phyloP scores from a whole-genome alignment of 1,140 invertebrate genomes.

The Musca vetustissima region DNA sequence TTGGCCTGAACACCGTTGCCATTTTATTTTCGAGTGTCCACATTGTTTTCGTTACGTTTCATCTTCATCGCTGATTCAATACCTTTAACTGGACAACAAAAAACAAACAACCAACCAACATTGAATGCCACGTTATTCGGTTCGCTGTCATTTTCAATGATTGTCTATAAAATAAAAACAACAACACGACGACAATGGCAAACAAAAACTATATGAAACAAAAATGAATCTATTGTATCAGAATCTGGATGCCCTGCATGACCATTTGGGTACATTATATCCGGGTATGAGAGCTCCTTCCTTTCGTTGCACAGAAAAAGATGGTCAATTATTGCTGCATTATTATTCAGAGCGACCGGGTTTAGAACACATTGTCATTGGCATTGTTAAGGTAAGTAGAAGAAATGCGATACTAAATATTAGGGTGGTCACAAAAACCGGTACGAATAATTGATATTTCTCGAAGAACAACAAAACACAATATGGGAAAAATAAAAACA shows the following conservation, averaged over 20 bases:
- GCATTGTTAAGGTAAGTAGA: slow-evolving; percentile 81
- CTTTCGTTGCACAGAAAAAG: slow-evolving; percentile 88
- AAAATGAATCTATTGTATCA: slow-evolving; percentile 50
- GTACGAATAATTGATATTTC: no score
- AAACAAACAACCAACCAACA: no score
- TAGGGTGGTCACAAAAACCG: neutral
- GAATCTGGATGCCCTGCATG: slow-evolving; percentile 92
- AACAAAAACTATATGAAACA: neutral
- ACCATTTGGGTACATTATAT: slow-evolving; percentile 88
- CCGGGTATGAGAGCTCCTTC: slow-evolving; percentile 92
- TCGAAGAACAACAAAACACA: no score
- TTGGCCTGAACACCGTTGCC: neutral
- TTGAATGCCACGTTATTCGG: no score
- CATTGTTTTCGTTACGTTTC: neutral
- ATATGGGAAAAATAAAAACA: no score
- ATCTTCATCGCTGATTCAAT: no score
- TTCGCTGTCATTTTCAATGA: no score
- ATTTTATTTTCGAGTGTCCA: neutral
- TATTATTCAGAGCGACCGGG: slow-evolving; percentile 92
- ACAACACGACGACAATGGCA: no score
- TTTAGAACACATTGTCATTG: slow-evolving; percentile 91
- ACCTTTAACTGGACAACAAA: no score
- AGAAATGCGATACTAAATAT: neutral
- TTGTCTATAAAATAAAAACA: no score
- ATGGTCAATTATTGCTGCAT: slow-evolving; percentile 83